Percentiles rank a stretch among this genome's conserved stretches.
phyloP scores from a whole-genome alignment of 2,113 vertebrate genomes.

The Riparia riparia region DNA sequence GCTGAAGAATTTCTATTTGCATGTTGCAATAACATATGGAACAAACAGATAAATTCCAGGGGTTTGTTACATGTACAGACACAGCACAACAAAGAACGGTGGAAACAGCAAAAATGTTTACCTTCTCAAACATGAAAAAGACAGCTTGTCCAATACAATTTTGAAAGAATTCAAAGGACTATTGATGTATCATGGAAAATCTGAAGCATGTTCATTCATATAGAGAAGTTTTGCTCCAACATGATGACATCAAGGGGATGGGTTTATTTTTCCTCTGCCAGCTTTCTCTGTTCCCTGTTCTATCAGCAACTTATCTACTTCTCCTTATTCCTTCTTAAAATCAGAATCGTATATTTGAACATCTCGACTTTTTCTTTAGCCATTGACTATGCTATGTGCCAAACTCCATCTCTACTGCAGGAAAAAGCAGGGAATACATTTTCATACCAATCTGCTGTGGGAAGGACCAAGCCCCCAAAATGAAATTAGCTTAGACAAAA shows the following conservation, averaged over 20 bases:
- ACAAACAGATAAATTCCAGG: neutral
- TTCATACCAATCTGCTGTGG: neutral
- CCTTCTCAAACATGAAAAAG: neutral
- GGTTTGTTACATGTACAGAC: neutral
- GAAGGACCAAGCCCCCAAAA: neutral
- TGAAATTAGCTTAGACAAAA: neutral
- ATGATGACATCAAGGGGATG: neutral
- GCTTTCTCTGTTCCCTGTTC: neutral
- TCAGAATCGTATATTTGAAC: neutral
- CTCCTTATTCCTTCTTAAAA: neutral
- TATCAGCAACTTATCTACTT: neutral
- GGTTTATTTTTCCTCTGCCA: neutral
- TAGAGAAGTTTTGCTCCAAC: conserved; percentile 5
- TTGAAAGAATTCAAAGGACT: conserved; percentile 22
- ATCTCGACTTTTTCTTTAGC: neutral
- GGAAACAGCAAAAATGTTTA: neutral
- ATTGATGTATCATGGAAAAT: neutral
- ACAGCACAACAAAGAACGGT: neutral
- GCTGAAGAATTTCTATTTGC: neutral
- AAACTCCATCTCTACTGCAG: neutral
- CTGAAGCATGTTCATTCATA: neutral
- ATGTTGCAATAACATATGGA: neutral
- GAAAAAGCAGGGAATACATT: neutral
- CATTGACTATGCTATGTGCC: neutral
- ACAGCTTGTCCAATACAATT: neutral